These are phyloP conservation scores for Tetragonisca angustula DNA, from an alignment of 2,888 invertebrate genomes.

Conservation along the genomic window DNA sequence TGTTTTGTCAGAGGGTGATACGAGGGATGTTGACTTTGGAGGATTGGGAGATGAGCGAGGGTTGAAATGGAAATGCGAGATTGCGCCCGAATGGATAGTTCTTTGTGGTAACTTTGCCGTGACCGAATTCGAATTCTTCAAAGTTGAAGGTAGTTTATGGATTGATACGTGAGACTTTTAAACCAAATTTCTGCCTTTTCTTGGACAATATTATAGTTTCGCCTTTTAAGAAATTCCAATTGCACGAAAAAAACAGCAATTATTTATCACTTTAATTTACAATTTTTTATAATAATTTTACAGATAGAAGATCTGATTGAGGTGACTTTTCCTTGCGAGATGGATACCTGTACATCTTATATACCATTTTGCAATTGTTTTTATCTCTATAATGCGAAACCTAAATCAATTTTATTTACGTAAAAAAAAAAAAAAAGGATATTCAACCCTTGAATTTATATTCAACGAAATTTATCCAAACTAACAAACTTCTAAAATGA, in stretches of 20 bases:
- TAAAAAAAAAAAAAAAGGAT: neutral
- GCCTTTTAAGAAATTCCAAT: too few species aligned
- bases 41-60: neutral
- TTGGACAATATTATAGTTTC: too few species aligned
- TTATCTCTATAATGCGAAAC: neutral
- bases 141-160: neutral
- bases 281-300: too few species aligned
- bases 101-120: neutral
- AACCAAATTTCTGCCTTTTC: neutral
- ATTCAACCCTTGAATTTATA: neutral
- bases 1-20: neutral
- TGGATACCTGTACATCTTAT: too few species aligned
- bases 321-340: too few species aligned
- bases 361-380: too few species aligned
- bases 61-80: constrained; percentile 1
- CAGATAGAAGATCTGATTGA: too few species aligned
- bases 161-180: neutral
- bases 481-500: neutral
- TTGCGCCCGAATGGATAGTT: neutral
- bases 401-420: neutral
- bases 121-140: neutral
- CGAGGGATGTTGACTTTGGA: neutral
- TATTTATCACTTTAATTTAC: too few species aligned
- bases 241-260: too few species aligned
- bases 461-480: neutral